phyloP scores from a whole-genome alignment of 2,797 vertebrate genomes.

The Glyptemys insculpta region DNA sequence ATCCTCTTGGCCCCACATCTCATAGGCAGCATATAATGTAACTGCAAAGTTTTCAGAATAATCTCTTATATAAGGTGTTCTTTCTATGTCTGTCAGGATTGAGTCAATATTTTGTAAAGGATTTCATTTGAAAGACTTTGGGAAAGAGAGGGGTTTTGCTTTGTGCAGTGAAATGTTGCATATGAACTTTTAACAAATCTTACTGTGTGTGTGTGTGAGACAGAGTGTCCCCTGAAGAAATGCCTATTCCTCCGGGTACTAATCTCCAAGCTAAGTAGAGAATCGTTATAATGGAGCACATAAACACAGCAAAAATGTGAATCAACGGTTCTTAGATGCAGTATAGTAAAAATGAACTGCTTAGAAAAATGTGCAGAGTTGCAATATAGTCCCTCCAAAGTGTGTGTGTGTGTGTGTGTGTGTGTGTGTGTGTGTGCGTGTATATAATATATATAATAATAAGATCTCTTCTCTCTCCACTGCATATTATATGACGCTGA shows the following conservation, averaged over 20 bases:
- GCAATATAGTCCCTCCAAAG: constrained; percentile 39
- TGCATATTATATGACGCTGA: constrained; percentile 35
- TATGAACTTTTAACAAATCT: not conserved
- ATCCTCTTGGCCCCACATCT: not conserved
- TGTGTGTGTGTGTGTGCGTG: not conserved
- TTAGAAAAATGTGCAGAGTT: not conserved
- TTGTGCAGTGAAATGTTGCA: not conserved
- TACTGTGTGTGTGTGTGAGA: not conserved
- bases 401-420: not conserved
- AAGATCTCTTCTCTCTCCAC: constrained; percentile 18
- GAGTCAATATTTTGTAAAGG: not conserved
- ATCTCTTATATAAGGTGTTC: not conserved
- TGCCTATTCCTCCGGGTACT: not conserved
- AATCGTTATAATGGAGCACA: constrained; percentile 10
- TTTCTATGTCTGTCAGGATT: not conserved
- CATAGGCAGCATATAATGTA: not conserved
- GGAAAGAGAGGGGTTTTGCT: constrained; percentile 28
- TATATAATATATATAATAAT: too few species aligned
- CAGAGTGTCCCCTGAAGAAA: constrained; percentile 7
- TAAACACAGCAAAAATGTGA: constrained; percentile 51
- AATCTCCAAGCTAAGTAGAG: not conserved
- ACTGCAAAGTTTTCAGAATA: not conserved
- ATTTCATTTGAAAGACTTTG: not conserved
- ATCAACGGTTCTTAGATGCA: constrained; percentile 22
- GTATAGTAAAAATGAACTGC: not conserved